A percentile compares a stretch with the other conserved stretches of the same genome.
Conservation (phyloP, 2,888 invertebrate genomes). For the Onthophagus sagittarius region DNA sequence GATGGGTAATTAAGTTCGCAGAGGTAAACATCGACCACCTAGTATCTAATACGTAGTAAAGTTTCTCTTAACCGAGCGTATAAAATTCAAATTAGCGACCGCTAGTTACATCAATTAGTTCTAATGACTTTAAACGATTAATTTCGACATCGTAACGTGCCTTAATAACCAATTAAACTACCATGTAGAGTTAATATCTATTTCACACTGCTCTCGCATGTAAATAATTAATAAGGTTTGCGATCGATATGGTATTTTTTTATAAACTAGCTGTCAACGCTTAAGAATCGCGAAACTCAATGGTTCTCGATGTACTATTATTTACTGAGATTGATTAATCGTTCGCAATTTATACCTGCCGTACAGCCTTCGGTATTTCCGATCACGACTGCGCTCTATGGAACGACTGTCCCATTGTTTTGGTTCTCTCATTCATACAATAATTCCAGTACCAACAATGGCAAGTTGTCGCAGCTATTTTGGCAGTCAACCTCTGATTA, state of each 20-base stretch:
- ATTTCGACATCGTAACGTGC: slow-evolving; percentile 11
- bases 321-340: not conserved
- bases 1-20: not conserved
- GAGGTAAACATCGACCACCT: no score
- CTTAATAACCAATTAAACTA: slow-evolving; percentile 14
- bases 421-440: not conserved
- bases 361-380: not conserved
- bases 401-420: not conserved
- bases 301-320: not conserved
- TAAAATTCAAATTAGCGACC: slow-evolving; percentile 27
- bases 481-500: not conserved
- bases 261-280: not conserved
- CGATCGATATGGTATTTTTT: not conserved
- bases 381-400: not conserved
- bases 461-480: not conserved
- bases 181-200: not conserved
- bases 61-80: slow-evolving; percentile 9
- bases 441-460: not conserved
- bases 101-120: slow-evolving; percentile 22
- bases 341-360: not conserved
- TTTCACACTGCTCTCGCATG: not conserved
- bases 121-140: slow-evolving; percentile 20
- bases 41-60: not conserved
- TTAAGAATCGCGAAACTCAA: not conserved
- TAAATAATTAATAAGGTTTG: not conserved